Conservation (phyloP, 2,888 invertebrate genomes). For the Polydesmus complanatus region DNA sequence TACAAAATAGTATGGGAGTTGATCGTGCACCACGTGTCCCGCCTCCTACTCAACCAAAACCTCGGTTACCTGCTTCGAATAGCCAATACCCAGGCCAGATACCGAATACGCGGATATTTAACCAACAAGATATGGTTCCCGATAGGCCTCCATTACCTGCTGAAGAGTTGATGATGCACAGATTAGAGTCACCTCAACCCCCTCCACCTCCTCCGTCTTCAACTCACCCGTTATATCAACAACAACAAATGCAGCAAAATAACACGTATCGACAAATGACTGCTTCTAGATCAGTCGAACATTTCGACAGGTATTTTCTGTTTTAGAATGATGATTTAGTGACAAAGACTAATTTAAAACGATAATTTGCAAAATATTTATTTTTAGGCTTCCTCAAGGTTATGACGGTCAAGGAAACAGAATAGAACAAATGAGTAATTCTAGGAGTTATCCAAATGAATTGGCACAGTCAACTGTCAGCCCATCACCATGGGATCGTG, state of each 20-base stretch:
- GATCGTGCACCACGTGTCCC: conserved; percentile 23
- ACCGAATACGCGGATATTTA: conserved; percentile 14
- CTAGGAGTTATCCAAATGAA: conserved; percentile 18
- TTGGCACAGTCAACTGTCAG: conserved; percentile 21
- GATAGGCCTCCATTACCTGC: conserved; percentile 34
- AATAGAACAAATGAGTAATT: conserved; percentile 4
- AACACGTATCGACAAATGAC: conserved; percentile 4
- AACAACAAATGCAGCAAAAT: conserved; percentile 4
- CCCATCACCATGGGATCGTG: conserved; percentile 67
- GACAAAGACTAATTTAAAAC: not conserved
- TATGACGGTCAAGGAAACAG: not conserved
- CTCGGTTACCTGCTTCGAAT: conserved; percentile 25
- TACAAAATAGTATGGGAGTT: conserved; percentile 7
- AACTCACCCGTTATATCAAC: conserved; percentile 49
- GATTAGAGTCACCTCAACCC: conserved; percentile 34
- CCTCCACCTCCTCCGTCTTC: conserved; percentile 56
- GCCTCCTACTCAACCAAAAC: conserved; percentile 25
- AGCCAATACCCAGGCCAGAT: conserved; percentile 14
- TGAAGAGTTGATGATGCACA: conserved; percentile 18
- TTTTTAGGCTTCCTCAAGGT: not conserved
- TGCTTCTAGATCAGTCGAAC: conserved; percentile 11
- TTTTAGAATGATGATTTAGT: not conserved
- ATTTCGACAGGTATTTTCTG: conserved; percentile 10
- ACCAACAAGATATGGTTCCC: conserved; percentile 23
- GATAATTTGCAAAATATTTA: not conserved